Evolutionary conservation across 2,797 vertebrate species (phyloP).

Genomic region (Gymnocypris eckloni): DNA sequence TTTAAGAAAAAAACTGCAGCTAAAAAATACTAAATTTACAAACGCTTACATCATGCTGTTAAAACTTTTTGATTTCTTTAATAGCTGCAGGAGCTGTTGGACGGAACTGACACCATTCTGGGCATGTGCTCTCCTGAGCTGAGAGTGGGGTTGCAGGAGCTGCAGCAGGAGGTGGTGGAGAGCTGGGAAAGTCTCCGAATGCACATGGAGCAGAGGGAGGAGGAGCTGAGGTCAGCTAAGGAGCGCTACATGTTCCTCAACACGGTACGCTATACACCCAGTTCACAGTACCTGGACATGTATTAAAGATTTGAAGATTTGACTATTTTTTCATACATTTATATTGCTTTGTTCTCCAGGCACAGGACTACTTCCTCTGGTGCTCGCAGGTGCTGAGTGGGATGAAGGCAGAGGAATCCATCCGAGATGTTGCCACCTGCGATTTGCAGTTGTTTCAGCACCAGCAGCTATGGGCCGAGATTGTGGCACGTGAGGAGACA

Average conservation of each 20-base stretch:
- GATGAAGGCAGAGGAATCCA: constrained; percentile 81
- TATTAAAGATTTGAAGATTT: background rate
- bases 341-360: constrained; percentile 68
- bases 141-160: constrained; percentile 72
- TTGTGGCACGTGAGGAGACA: constrained; percentile 79
- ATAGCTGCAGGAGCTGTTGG: constrained; percentile 86
- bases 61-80: constrained; percentile 21
- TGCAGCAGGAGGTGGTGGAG: constrained; percentile 81
- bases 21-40: background rate
- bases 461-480: constrained; percentile 83
- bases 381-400: constrained; percentile 75
- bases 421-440: constrained; percentile 78
- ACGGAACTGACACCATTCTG: constrained; percentile 69
- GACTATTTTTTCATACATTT: background rate
- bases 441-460: constrained; percentile 80
- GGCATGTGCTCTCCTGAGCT: constrained; percentile 69
- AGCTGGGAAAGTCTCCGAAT: constrained; percentile 81
- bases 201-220: constrained; percentile 75
- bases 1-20: background rate
- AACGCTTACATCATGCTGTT: background rate
- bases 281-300: background rate
- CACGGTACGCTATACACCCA: constrained; percentile 71
- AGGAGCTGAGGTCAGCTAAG: constrained; percentile 72
- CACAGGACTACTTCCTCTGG: constrained; percentile 84
- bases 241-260: constrained; percentile 80